Evolutionary conservation across 2,888 invertebrate species (phyloP).

Genomic region (Ceratothoa steindachneri): DNA sequence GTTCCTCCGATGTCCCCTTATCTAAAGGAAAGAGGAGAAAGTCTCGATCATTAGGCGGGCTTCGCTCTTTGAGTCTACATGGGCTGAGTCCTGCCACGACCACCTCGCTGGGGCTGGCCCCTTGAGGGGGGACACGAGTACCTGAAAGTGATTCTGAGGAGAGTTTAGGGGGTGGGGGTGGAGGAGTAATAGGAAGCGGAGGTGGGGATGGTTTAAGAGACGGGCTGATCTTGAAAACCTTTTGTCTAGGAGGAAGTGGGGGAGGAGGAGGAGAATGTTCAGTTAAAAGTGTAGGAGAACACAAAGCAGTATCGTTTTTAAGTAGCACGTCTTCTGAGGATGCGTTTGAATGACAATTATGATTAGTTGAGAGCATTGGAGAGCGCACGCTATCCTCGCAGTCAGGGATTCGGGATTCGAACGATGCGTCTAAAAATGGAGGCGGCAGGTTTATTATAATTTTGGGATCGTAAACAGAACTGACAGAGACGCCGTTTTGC

Average conservation of each 20-base stretch:
- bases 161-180: constrained; percentile 4
- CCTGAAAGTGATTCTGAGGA: not conserved
- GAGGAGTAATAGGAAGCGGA: constrained; percentile 20
- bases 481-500: too few species aligned
- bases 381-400: not conserved
- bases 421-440: not conserved
- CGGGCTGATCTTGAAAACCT: constrained; percentile 12
- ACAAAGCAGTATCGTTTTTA: not conserved
- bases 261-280: constrained; percentile 13
- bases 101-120: too few species aligned
- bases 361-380: not conserved
- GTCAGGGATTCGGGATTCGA: not conserved
- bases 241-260: constrained; percentile 20
- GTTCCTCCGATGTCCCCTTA: not conserved
- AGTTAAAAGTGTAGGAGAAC: not conserved
- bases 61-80: not conserved
- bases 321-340: not conserved
- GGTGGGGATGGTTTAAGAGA: constrained; percentile 5
- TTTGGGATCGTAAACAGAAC: too few species aligned
- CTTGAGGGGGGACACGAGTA: not conserved
- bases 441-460: too few species aligned
- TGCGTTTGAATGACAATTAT: not conserved
- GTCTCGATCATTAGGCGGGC: constrained; percentile 4
- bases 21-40: not conserved
- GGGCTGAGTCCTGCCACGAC: not conserved